Percentiles rank a stretch among this genome's conserved stretches.
phyloP scores from a whole-genome alignment of 2,888 invertebrate species.

The Branchellion lobata region DNA sequence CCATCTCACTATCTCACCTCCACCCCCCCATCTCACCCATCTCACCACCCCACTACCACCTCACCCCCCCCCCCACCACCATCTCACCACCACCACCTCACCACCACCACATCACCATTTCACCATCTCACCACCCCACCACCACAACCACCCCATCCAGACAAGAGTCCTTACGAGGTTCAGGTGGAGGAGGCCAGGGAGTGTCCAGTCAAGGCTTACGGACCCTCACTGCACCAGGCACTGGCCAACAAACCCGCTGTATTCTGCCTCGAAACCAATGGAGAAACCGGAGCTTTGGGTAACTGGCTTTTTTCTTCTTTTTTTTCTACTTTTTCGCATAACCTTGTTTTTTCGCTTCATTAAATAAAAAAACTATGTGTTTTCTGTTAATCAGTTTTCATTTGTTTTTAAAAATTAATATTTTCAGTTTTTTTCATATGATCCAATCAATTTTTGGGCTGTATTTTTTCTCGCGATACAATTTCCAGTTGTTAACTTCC shows the following conservation, averaged over 20 bases:
- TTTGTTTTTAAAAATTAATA: neutral
- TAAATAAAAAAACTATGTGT: neutral
- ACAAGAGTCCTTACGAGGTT: constrained; percentile 38
- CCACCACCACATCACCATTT: no score
- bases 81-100: no score
- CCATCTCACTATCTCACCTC: no score
- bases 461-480: no score
- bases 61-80: no score
- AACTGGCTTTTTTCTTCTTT: neutral
- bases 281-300: constrained; percentile 44
- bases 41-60: no score
- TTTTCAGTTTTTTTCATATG: no score
- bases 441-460: no score
- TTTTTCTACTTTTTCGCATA: neutral
- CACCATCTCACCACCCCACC: no score
- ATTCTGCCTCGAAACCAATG: constrained; percentile 47
- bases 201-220: constrained; percentile 40
- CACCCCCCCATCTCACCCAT: no score
- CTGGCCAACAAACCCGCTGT: constrained; percentile 30
- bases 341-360: neutral
- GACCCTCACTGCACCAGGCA: constrained; percentile 36
- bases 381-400: neutral
- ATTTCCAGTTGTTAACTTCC: no score
- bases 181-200: constrained; percentile 25
- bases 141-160: neutral